Percentiles rank a stretch among this genome's conserved stretches.
These are phyloP conservation scores for Bujurquina vittata DNA, from an alignment of 2,113 vertebrate species.

Conservation along the genomic window DNA sequence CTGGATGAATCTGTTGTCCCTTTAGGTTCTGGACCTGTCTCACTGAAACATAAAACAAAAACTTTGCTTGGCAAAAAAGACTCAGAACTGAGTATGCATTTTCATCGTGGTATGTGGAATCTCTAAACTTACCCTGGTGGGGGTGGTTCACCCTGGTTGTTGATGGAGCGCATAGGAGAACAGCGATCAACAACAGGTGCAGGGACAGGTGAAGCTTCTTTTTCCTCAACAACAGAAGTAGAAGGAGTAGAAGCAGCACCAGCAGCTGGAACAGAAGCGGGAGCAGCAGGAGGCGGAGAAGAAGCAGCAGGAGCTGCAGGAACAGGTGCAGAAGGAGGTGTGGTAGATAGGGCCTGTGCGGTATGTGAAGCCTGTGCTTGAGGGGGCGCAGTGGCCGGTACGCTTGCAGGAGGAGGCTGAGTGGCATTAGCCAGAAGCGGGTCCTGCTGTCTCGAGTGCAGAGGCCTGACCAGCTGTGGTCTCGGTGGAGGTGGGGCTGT, in stretches of 20 bases:
- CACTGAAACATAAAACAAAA: slow-evolving; percentile 46
- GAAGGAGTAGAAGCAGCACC: slow-evolving; percentile 30
- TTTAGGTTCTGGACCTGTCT: slow-evolving; percentile 45
- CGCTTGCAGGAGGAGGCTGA: slow-evolving; percentile 71
- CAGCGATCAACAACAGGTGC: slow-evolving; percentile 37
- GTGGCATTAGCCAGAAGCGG: slow-evolving; percentile 81
- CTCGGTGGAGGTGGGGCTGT: slow-evolving; percentile 79
- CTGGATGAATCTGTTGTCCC: slow-evolving; percentile 28
- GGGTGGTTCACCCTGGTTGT: slow-evolving; percentile 85
- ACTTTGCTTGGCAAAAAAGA: background rate
- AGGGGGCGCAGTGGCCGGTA: background rate
- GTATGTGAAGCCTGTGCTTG: slow-evolving; percentile 39
- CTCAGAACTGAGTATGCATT: background rate
- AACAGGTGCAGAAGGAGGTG: background rate
- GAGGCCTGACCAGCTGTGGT: slow-evolving; percentile 80
- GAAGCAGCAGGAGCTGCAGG: background rate
- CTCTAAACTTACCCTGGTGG: slow-evolving; percentile 58
- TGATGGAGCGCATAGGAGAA: slow-evolving; percentile 83
- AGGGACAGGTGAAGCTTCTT: slow-evolving; percentile 26
- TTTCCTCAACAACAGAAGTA: slow-evolving; percentile 25
- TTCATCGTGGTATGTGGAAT: background rate
- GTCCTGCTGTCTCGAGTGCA: slow-evolving; percentile 87
- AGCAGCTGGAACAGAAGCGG: slow-evolving; percentile 39
- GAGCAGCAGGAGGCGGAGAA: slow-evolving; percentile 10
- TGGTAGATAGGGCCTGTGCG: slow-evolving; percentile 22